Percentiles rank a stretch among this genome's conserved stretches.
Evolutionary conservation across 1,140 invertebrate genomes (phyloP).

Genomic region (Neodiprion virginianus): DNA sequence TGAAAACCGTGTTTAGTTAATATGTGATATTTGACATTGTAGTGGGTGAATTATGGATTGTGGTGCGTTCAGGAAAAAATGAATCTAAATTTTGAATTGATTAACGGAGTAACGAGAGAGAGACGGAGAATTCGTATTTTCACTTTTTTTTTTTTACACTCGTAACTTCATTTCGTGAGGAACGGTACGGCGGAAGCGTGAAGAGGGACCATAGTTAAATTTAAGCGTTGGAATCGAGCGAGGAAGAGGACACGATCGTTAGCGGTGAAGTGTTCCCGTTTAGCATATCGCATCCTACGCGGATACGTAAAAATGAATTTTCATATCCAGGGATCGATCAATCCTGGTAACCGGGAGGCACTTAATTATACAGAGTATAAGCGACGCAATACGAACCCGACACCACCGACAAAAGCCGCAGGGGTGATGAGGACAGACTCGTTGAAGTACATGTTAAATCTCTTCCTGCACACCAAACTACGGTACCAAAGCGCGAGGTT

Average conservation of each 20-base stretch:
- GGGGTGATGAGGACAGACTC: slow-evolving; percentile 45
- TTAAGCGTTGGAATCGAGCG: not conserved
- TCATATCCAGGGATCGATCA: not conserved
- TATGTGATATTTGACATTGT: too few species aligned
- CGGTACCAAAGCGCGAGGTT: too few species aligned
- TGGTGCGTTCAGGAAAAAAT: too few species aligned
- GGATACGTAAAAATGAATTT: not conserved
- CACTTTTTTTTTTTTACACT: too few species aligned
- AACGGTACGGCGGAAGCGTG: not conserved
- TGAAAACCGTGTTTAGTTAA: not conserved
- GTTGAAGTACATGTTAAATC: slow-evolving; percentile 45
- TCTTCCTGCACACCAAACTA: too few species aligned
- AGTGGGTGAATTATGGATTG: too few species aligned
- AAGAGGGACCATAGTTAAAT: not conserved
- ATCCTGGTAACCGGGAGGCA: not conserved
- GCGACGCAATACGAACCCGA: slow-evolving; percentile 38
- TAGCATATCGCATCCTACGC: not conserved
- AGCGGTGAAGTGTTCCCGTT: not conserved
- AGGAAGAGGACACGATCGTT: not conserved
- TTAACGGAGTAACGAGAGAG: too few species aligned
- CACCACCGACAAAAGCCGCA: slow-evolving; percentile 49
- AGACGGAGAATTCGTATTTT: too few species aligned
- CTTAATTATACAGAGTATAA: slow-evolving; percentile 24
- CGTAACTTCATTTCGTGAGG: too few species aligned
- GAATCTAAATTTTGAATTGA: too few species aligned